Evolutionary conservation across 1,140 invertebrate species (phyloP).

Genomic region (Pseudobourletiella spinata): DNA sequence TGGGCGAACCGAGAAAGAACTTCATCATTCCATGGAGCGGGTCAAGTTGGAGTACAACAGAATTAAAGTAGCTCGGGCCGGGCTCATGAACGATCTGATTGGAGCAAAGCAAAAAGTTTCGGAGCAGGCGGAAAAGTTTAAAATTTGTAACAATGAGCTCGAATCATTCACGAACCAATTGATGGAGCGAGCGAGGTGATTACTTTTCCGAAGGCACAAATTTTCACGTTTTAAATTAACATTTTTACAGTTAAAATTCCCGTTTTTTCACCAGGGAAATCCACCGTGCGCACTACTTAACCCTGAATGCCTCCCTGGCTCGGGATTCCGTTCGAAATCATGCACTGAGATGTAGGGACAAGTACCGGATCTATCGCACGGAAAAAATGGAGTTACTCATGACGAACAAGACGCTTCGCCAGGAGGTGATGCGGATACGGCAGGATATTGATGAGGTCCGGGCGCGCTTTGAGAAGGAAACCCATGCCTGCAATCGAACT

Average conservation of each 20-base stretch:
- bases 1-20: constrained; percentile 9
- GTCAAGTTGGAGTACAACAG: constrained; percentile 14
- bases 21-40: constrained; percentile 2
- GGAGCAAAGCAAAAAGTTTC: constrained; percentile 9
- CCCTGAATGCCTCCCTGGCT: constrained; percentile 18
- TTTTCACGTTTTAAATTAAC: not conserved
- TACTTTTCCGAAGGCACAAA: not conserved
- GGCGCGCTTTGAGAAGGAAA: constrained; percentile 13
- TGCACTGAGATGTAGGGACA: constrained; percentile 17
- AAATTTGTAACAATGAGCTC: constrained; percentile 22
- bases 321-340: constrained; percentile 27
- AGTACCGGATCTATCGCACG: constrained; percentile 15
- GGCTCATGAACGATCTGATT: constrained; percentile 13
- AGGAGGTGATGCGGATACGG: constrained; percentile 15
- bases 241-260: too few relatives aligned
- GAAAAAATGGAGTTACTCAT: constrained; percentile 21
- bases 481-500: not conserved
- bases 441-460: constrained; percentile 4
- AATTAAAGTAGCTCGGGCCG: constrained; percentile 17
- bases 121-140: constrained; percentile 18
- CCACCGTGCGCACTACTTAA: constrained; percentile 21
- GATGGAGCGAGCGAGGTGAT: constrained; percentile 1
- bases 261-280: constrained; percentile 9
- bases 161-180: constrained; percentile 17
- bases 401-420: constrained; percentile 17